Base-by-base conservation (phyloP, 1,140 invertebrate species). In the Sinonovacula constricta region DNA sequence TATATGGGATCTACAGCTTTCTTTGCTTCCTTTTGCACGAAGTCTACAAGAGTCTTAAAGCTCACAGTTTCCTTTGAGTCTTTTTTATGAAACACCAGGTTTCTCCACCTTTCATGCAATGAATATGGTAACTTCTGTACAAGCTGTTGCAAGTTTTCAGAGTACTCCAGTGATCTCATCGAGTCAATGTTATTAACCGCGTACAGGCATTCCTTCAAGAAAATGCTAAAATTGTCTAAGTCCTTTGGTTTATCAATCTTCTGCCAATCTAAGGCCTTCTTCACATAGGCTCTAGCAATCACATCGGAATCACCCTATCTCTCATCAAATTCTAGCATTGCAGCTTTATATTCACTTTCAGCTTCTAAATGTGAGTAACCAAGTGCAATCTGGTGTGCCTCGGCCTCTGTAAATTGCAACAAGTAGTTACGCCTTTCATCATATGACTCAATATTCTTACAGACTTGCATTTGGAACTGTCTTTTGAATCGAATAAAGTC, bases 101-200 rank as follows among this genome's bases (percentile, higher is more conserved):
- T 75, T 56, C 71, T 62, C 59, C 59, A 75, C 26, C 36, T 75
- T 3, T 75, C 71, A 33, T 75, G 70, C 7, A 39, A 51, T 24
- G 7, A 54, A 18, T 72, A 59, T 39, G 51, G 26, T 60, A 72
- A 4, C n/a, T n/a, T n/a, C n/a, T n/a, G n/a, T n/a, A n/a, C n/a
- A n/a, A n/a, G n/a, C n/a, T n/a, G n/a, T n/a, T n/a, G n/a, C n/a
- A n/a, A n/a, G n/a, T n/a, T n/a, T n/a, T n/a, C n/a, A n/a, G n/a
- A n/a, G n/a, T n/a, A n/a, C n/a, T n/a, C n/a, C n/a, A n/a, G n/a
- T n/a, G n/a, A n/a, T n/a, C n/a, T n/a, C n/a, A n/a, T n/a, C n/a
- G n/a, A n/a, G 7, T 59, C 28, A 5, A 15, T 31, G 15, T 15
- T 51, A 18, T 30, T 10, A n/a, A 45, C 31, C 22, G 60, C 70